Evolutionary conservation across 2,888 invertebrate species (phyloP), one percentile per base, ranked within the genome.

Genomic region (Selenia dentaria): DNA sequence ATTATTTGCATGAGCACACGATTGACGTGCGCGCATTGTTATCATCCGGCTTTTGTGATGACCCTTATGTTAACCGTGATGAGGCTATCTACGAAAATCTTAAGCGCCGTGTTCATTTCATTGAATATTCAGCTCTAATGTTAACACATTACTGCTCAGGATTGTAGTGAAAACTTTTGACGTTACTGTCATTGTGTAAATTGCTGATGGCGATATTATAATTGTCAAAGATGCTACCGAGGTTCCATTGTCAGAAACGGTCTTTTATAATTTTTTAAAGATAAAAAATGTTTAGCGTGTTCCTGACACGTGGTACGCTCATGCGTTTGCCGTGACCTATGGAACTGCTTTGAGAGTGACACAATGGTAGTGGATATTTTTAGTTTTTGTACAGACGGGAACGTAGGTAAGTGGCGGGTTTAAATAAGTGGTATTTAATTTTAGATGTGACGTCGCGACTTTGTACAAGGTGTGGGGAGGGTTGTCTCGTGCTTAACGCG

Each of bases 181-280:
- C 67, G 69, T 70, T 80, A 81, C 82, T 74, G 70, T 54, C 72
- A 58, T 74, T 75, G 50, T 41, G 51, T 54, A 57, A 61, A 51
- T 61, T 60, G 58, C 54, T 61, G 65, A 61, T 74, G 62, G 65
- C 70, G 80, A 86, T 84, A 89, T 88, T 89, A 90, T 89, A 89
- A 89, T 90, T 90, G 89, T 90, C 88, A 89, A 90, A 90, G 90
- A 90, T 89, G 90, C 90, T 90, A 90, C 90, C 83, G 85, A 84
- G 76, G 76, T 64, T 69, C 84, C 74, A 86, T 90, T 90, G 89
- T 90, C 80, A 75, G 69, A 57, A 73, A 72, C 78, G 83, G 81
- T 74, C 89, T 86, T 90, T 89, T 85, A 88, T 86, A 85, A 80
- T 83, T 85, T 87, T 88, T 87, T 84, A 60, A 83, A 85, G 86